These are phyloP conservation scores for Ormyrus nitidulus DNA, from an alignment of 2,888 invertebrate species.

Conservation along the genomic window DNA sequence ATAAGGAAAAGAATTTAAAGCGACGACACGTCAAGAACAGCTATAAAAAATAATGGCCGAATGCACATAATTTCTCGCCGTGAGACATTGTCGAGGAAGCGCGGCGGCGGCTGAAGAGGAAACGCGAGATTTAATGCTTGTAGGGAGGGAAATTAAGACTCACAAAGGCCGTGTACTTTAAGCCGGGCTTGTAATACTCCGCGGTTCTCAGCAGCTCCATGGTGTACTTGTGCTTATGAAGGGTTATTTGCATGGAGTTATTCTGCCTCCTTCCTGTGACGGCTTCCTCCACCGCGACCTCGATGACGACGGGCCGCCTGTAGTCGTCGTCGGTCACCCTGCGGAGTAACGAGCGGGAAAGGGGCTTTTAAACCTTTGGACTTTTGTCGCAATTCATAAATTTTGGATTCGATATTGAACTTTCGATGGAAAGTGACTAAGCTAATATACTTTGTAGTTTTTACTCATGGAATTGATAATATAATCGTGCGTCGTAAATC, in stretches of 20 bases:
- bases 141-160: constrained; percentile 66
- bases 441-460: too few species aligned
- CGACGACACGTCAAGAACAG: too few species aligned
- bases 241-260: constrained; percentile 82
- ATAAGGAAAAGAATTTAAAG: too few species aligned
- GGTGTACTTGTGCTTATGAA: constrained; percentile 87
- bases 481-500: too few species aligned
- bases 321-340: constrained; percentile 89
- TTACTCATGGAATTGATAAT: too few species aligned
- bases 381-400: too few species aligned
- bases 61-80: too few species aligned
- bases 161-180: constrained; percentile 89
- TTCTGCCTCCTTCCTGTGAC: constrained; percentile 91
- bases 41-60: too few species aligned
- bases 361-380: background rate
- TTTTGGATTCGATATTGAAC: too few species aligned
- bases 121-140: constrained; percentile 10
- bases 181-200: constrained; percentile 91
- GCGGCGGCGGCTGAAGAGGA: background rate
- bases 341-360: background rate
- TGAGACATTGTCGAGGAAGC: too few species aligned
- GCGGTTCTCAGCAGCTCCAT: constrained; percentile 88
- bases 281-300: constrained; percentile 93
- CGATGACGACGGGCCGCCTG: constrained; percentile 87
- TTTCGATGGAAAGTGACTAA: too few species aligned